Evolutionary conservation across 2,797 vertebrate species (phyloP).

Genomic region (Paramormyrops hopkinsi): DNA sequence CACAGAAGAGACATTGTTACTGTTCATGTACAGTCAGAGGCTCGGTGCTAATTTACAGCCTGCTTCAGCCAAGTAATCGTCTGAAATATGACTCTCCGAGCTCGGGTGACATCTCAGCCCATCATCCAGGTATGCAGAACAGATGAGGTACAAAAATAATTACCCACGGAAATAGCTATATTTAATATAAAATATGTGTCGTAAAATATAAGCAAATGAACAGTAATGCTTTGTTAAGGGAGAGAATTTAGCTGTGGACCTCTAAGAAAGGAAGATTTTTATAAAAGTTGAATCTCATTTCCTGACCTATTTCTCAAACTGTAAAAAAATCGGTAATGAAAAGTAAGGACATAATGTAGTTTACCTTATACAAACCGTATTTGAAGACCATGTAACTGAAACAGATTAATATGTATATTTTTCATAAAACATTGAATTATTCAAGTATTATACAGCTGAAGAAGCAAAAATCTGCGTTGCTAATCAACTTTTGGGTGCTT

Average conservation of each 20-base stretch:
- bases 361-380: neutral
- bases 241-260: neutral
- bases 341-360: neutral
- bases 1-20: constrained; percentile 34
- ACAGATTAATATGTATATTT: constrained; percentile 7
- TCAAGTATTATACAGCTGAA: constrained; percentile 1
- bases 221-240: neutral
- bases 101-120: neutral
- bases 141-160: constrained; percentile 10
- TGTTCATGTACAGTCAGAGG: constrained; percentile 17
- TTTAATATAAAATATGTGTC: neutral
- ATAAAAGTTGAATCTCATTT: neutral
- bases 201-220: neutral
- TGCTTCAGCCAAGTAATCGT: neutral
- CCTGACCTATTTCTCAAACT: neutral
- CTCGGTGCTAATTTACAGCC: neutral
- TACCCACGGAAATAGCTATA: neutral
- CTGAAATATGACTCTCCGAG: constrained; percentile 5
- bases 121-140: neutral
- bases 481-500: neutral
- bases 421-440: constrained; percentile 14
- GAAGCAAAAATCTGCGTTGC: neutral
- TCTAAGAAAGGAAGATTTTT: neutral
- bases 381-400: constrained; percentile 3
- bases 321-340: neutral